Evolutionary conservation across 2,797 vertebrate genomes (phyloP), one percentile per base, ranked within the genome.

Genomic region (Brachyalestes nurse): DNA sequence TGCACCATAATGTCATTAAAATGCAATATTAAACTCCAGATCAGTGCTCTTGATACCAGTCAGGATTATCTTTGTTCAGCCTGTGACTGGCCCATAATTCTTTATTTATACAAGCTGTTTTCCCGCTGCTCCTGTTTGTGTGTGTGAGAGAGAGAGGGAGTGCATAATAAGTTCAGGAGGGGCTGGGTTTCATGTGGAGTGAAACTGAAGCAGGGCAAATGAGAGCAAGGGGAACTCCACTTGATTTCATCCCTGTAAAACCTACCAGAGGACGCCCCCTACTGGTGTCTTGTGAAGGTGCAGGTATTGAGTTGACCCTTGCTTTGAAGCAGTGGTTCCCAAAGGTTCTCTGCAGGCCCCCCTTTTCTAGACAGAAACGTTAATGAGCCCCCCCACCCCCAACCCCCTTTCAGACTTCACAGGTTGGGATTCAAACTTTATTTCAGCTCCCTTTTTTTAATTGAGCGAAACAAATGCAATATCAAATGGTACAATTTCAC

Each of bases 211-310:
- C 49, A 65, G 49, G 70, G 70, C 28, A 21, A 51, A 47, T 45
- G 38, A 79, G 70, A 55, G 45, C 6, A 38, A 76, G 79, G 70
- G 42, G 55, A 81, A 76, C 81, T 69, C 60, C 12, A 64, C 4
- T 58, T 34, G 6, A 14, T 16, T 71, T 28, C 23, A 66, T 38
- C 9, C 10, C 13, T 34, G 38, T 40, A 34, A 53, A 47, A 53
- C 16, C 13, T 14, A 5, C 0, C 2, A 0, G 64, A 17, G 28
- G 38, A 9, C 61, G 42, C 73, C 79, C 16, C 51, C 82, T 83
- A 62, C 76, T 86, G 82, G 82, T 25, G 28, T 7, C 2, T 2
- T 19, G 4, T 28, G 49, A 5, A 28, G 55, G 21, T 66, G 60
- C 60, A 65, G 60, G 14, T n/a, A 12, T 25, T 40, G n/a, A 25